Evolutionary conservation across 2,888 invertebrate species (phyloP).

Genomic region (Protophormia terraenovae): DNA sequence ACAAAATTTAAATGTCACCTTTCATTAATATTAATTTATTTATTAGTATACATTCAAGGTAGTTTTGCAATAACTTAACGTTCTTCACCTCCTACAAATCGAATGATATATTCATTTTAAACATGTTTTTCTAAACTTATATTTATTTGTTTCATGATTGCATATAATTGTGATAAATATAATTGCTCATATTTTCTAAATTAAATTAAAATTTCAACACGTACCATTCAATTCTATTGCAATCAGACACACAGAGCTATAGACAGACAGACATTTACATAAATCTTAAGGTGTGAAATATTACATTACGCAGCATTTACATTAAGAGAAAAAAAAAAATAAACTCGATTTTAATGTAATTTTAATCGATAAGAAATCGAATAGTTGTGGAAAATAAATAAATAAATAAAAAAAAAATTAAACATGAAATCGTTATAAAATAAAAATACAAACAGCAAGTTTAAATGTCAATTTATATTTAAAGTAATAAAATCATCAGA

Average conservation of each 20-base stretch:
- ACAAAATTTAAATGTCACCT: too few relatives aligned
- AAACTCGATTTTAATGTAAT: conserved; percentile 46
- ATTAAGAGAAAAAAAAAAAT: not conserved
- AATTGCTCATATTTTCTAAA: conserved; percentile 64
- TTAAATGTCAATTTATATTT: conserved; percentile 65
- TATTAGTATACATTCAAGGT: too few relatives aligned
- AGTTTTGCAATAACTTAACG: not conserved
- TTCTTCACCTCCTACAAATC: not conserved
- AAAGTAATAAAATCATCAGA: conserved; percentile 56
- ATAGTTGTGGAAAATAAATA: conserved; percentile 12
- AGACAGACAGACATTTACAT: conserved; percentile 50
- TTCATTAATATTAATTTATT: too few relatives aligned
- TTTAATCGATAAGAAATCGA: conserved; percentile 59
- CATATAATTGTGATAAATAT: conserved; percentile 52
- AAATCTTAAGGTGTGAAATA: conserved; percentile 66
- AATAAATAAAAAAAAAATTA: conserved; percentile 3
- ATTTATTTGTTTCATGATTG: conserved; percentile 31
- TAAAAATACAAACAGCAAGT: conserved; percentile 25
- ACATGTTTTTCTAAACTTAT: too few relatives aligned
- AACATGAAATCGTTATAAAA: conserved; percentile 52
- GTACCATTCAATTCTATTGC: conserved; percentile 25
- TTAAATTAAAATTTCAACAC: conserved; percentile 65
- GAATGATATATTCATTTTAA: conserved; percentile 2
- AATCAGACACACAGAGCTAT: not conserved
- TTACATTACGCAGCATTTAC: conserved; percentile 62